Evolutionary conservation across 2,113 vertebrate genomes (phyloP).

Genomic region (Chitala chitala): DNA sequence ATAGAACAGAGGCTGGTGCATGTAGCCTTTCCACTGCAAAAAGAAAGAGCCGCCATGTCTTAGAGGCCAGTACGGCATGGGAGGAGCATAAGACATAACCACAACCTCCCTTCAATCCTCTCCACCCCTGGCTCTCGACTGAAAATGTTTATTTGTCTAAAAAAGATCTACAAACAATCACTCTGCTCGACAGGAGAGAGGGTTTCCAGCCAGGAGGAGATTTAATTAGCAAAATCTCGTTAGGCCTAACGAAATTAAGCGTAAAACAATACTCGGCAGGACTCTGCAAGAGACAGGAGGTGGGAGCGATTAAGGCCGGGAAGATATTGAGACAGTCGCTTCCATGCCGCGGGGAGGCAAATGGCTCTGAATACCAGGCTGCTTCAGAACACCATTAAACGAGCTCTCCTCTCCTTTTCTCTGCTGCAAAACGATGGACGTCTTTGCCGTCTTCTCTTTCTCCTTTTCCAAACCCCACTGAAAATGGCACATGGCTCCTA

Average conservation of each 20-base stretch:
- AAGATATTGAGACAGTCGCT: conserved; percentile 64
- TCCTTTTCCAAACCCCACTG: conserved; percentile 28
- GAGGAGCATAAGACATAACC: conserved; percentile 33
- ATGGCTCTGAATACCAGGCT: conserved; percentile 50
- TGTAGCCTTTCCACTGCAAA: conserved; percentile 30
- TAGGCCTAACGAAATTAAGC: conserved; percentile 97
- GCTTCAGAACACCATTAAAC: conserved; percentile 45
- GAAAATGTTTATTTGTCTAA: conserved; percentile 78
- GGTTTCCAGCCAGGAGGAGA: conserved; percentile 82
- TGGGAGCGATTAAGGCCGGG: conserved; percentile 72
- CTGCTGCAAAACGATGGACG: conserved; percentile 23
- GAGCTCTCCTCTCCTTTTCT: conserved; percentile 40
- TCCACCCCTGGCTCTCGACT: conserved; percentile 43
- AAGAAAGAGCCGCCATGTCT: conserved; percentile 28
- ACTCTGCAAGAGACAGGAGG: conserved; percentile 53
- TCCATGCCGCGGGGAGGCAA: conserved; percentile 55
- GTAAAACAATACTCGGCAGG: conserved; percentile 92
- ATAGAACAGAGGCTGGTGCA: conserved; percentile 27
- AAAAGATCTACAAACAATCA: conserved; percentile 71
- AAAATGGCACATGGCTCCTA: conserved; percentile 27
- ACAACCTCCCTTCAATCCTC: conserved; percentile 35
- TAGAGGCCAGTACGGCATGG: conserved; percentile 35
- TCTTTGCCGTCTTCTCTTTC: conserved; percentile 29
- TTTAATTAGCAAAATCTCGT: conserved; percentile 99
- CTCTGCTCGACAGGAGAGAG: conserved; percentile 66